A percentile compares a stretch with the other conserved stretches of the same genome.
phyloP scores from a whole-genome alignment of 2,113 vertebrate species.

The Bos javanicus region DNA sequence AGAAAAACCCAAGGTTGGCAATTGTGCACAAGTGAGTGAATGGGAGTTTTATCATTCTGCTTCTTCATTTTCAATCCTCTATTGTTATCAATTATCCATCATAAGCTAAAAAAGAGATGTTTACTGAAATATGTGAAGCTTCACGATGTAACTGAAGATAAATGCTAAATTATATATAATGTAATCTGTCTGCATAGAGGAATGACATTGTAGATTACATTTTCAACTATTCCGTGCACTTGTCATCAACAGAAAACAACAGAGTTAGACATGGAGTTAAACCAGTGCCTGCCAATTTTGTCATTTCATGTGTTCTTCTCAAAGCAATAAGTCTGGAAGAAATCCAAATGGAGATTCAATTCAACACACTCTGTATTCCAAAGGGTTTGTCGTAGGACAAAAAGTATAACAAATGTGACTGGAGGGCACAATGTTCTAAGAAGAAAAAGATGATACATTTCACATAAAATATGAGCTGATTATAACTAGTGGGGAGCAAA shows the following conservation, averaged over 20 bases:
- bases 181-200: slow-evolving; percentile 68
- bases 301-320: slow-evolving; percentile 71
- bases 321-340: slow-evolving; percentile 76
- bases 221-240: slow-evolving; percentile 67
- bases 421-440: slow-evolving; percentile 75
- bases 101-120: slow-evolving; percentile 37
- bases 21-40: not conserved
- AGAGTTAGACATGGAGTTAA: slow-evolving; percentile 62
- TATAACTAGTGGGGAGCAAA: slow-evolving; percentile 38
- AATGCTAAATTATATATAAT: slow-evolving; percentile 67
- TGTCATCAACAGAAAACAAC: slow-evolving; percentile 76
- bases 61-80: slow-evolving; percentile 13
- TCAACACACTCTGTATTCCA: slow-evolving; percentile 77
- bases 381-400: slow-evolving; percentile 71
- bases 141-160: slow-evolving; percentile 48
- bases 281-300: slow-evolving; percentile 68
- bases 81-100: slow-evolving; percentile 41
- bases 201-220: slow-evolving; percentile 65
- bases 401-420: slow-evolving; percentile 76
- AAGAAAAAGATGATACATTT: slow-evolving; percentile 70
- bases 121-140: slow-evolving; percentile 13
- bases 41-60: not conserved
- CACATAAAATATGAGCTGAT: slow-evolving; percentile 69
- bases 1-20: not conserved
- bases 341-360: slow-evolving; percentile 80